Evolutionary conservation across 2,797 vertebrate species (phyloP), one percentile per base, ranked within the genome.

Genomic region (Somateria mollissima): DNA sequence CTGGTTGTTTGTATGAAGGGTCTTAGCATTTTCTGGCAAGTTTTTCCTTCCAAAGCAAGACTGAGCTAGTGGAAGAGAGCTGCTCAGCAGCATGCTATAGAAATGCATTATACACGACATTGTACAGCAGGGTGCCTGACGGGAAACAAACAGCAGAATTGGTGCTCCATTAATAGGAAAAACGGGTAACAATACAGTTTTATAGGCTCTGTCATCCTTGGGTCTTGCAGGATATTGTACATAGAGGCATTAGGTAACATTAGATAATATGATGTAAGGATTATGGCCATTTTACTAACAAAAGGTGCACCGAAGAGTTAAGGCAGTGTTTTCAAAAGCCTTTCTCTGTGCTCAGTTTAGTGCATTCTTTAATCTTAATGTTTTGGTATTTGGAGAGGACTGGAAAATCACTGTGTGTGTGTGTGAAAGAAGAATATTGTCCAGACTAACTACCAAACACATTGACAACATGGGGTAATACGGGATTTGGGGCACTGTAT

Each of bases 261-360:
- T 62, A 75, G 58, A 69, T 82, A 79, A 61, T 60, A 6, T 34
- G 41, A 39, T 72, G 45, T 39, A 70, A 56, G 34, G 22, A 32
- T 91, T 90, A 71, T 13, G 22, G 18, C 34, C 70, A 30, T 89
- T 96, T 92, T 84, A 76, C 43, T 83, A 87, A 73, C 54, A 91
- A 91, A 95, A 87, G 45, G 51, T 75, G 34, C 65, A 73, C 76
- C 73, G 45, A 94, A 92, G 65, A 90, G 57, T 81, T 92, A 88
- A 95, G 71, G 24, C 28, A 84, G 36, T 71, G n/a, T 79, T 89
- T 95, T 80, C 62, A 66, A 88, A 92, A 85, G n/a, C 85, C 54
- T 56, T 75, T 79, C 25, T 90, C 36, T 84, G 49, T 74, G 47
- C 81, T 93, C n/a, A 51, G 15, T 74, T 90, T 76, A 71, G 39